Base-by-base conservation (phyloP, 2,888 invertebrate genomes). In the Helicoverpa assulta region DNA sequence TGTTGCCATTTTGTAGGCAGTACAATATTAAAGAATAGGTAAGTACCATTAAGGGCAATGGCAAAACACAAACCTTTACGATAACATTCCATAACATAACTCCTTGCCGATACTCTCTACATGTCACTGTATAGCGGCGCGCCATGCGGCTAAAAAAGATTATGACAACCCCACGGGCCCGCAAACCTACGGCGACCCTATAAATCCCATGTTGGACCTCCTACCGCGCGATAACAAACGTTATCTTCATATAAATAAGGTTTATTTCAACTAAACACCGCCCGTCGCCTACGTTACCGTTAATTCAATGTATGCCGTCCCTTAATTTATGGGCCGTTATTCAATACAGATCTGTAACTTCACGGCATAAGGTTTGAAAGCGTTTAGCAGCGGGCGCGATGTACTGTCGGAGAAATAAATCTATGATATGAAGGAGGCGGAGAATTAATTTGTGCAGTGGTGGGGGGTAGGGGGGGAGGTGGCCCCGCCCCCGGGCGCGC, bases 341-440 rank as follows among this genome's bases (percentile, higher is more conserved):
- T 92, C 93, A 90, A 95, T 93, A 93, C 87, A 91, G 90, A 91
- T 91, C 95, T 92, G 91, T 95, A 94, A 90, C 84, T 82, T 87
- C 76, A 85, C 80, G 88, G 88, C 91, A 91, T 95, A 95, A 93
- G 95, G 95, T 94, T 90, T 91, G 93, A 91, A 93, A 92, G 93
- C 92, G 95, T 92, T 92, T 92, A 93, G 88, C 93, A 88, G 78
- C 68, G 82, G 78, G 84, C 81, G 85, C 87, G 89, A 88, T 87
- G 91, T 92, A 91, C 91, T 87, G 92, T 90, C 90, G 89, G 89
- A 90, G 91, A 88, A 94, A 95, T 95, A 95, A 95, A 95, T 95
- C 95, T 95, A 95, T 95, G 95, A 95, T 95, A 95, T 95, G 94
- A 93, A 93, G 91, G 93, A 91, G 95, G 95, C 95, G 95, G 94